Evolutionary conservation across 1,140 invertebrate species (phyloP), one percentile per base, ranked within the genome.

Genomic region (Dinothrombium tinctorium): DNA sequence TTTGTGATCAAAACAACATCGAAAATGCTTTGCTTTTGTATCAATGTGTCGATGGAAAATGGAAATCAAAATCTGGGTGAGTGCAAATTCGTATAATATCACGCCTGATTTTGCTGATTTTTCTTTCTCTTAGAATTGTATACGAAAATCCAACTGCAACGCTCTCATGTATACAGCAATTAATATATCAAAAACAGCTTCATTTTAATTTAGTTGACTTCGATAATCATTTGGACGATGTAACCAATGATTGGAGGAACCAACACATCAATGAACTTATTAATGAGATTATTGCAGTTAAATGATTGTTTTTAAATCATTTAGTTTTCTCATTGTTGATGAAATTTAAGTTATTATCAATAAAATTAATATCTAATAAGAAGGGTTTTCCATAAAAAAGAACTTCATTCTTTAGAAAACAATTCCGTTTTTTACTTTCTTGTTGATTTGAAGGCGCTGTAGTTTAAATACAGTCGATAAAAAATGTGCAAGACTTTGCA

Each of bases 171-270:
- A 44, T 47, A 8, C 23, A 48, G 21, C 46, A 51, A 20, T 36
- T 43, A 31, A 38, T 24, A 39, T 44, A 32, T 35, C 26, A 44
- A 37, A 41, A 40, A 42, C 23, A 43, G 33, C 11, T 40, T 44
- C 40, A 49, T 45, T 37, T 46, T 40, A 64, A 74, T 48, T 56
- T 89, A 3, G 58, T 77, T 8, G 82, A 89, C 59, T 90, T 86
- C 61, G 83, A 90, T 57, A 83, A 84, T 59, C 80, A 87, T 61
- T 59, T 87, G 40, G 81, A 89, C 58, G 71, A 87, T 54, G 66
- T 79, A 12, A 60, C 68, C 15, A 61, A 72, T 35, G 76, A 84
- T 56, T 87, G 79, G 80, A 69, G 66, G 46, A 90, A 89, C 59
- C 52, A 58, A 14, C 59, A 65, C 26, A 57, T 81, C 22, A 73